Percentiles rank a stretch among this genome's conserved stretches.
Evolutionary conservation across 1,140 invertebrate species (phyloP).

Genomic region (Trichoplusia ni): DNA sequence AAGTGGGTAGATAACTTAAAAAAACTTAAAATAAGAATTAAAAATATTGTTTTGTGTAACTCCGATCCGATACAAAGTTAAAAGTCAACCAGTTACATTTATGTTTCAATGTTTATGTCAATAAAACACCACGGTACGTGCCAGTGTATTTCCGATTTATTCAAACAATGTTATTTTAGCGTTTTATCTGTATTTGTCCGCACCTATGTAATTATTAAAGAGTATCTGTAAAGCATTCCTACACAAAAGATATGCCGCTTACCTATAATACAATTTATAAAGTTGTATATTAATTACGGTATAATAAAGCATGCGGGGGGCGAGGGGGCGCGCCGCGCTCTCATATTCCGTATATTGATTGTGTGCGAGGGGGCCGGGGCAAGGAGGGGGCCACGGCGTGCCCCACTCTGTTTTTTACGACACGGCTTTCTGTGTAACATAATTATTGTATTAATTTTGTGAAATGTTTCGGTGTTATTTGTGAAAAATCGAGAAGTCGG

Average conservation of each 20-base stretch:
- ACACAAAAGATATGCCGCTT: conserved; percentile 36
- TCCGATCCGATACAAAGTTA: background rate
- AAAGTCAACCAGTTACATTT: conserved; percentile 17
- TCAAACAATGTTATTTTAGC: conserved; percentile 18
- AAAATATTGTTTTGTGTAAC: conserved; percentile 7
- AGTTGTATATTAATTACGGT: conserved; percentile 82
- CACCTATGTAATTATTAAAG: conserved; percentile 16
- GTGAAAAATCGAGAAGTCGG: conserved; percentile 77
- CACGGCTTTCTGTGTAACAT: conserved; percentile 82
- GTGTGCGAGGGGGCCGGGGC: conserved; percentile 78
- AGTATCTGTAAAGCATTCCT: conserved; percentile 18
- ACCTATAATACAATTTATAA: conserved; percentile 71
- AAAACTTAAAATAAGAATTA: conserved; percentile 28
- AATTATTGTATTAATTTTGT: conserved; percentile 81
- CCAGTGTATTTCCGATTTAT: conserved; percentile 26
- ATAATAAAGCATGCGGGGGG: conserved; percentile 81
- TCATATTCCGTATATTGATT: conserved; percentile 82
- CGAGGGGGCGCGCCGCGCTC: conserved; percentile 79
- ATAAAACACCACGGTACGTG: conserved; percentile 36
- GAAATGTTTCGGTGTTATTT: conserved; percentile 81
- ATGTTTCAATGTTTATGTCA: conserved; percentile 26
- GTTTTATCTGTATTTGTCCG: conserved; percentile 14
- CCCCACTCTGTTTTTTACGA: conserved; percentile 82
- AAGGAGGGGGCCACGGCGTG: conserved; percentile 79
- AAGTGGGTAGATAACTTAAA: conserved; percentile 52